Percentiles rank a stretch among this genome's conserved stretches.
Conservation (phyloP, 2,113 vertebrate genomes). For the Harpagus bidentatus region DNA sequence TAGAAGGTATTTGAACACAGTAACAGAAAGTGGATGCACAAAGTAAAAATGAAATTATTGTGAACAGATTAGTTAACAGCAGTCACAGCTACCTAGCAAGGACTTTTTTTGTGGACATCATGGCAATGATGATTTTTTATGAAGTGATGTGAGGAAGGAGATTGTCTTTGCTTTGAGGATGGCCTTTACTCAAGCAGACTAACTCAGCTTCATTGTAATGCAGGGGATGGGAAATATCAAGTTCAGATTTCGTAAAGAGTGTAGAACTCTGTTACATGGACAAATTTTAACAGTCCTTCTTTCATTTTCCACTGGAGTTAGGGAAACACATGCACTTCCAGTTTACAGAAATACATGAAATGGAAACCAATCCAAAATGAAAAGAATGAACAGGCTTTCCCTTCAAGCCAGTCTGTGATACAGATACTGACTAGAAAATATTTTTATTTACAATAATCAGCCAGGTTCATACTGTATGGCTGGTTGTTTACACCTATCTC, state of each 20-base stretch:
- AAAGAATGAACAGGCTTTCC: not conserved
- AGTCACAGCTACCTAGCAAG: not conserved
- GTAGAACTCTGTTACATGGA: not conserved
- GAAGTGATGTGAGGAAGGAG: not conserved
- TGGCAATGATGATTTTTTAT: not conserved
- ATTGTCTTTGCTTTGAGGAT: not conserved
- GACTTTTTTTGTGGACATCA: not conserved
- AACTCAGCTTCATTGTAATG: not conserved
- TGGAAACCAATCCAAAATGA: not conserved
- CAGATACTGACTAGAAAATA: not conserved
- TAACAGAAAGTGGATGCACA: not conserved
- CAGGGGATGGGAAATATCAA: not conserved
- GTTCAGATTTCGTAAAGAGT: not conserved
- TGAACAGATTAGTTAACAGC: not conserved
- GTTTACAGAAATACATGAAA: not conserved
- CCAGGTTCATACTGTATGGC: not conserved
- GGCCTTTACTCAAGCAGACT: not conserved
- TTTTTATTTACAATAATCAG: not conserved
- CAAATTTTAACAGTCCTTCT: not conserved
- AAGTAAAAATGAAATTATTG: not conserved
- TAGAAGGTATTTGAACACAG: not conserved
- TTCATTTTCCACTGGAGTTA: not conserved
- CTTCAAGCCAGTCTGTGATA: not conserved
- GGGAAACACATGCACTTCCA: not conserved
- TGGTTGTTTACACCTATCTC: not conserved